A percentile compares a stretch with the other conserved stretches of the same genome.
phyloP scores from a whole-genome alignment of 2,797 vertebrate genomes.

The Catharus ustulatus region DNA sequence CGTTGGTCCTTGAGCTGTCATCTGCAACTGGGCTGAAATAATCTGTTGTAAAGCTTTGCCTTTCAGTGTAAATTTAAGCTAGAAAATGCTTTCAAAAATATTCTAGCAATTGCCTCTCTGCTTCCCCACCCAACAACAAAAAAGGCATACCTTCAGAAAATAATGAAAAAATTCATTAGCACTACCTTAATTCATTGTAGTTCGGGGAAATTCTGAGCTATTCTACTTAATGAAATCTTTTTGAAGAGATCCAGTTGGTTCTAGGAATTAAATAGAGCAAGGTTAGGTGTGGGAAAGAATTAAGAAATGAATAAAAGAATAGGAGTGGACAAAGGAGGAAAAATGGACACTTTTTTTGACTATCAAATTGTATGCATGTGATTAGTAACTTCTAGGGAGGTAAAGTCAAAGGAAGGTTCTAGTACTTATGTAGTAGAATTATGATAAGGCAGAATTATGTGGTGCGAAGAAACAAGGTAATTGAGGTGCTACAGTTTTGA shows the following conservation, averaged over 20 bases:
- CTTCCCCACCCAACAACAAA: rapidly evolving
- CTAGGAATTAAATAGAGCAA: neutral
- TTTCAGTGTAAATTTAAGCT: neutral
- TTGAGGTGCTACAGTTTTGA: neutral
- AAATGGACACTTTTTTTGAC: rapidly evolving
- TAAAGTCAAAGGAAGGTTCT: neutral
- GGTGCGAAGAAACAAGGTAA: neutral
- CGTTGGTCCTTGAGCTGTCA: neutral
- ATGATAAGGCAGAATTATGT: neutral
- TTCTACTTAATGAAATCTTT: neutral
- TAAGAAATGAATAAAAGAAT: neutral
- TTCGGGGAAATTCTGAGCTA: neutral
- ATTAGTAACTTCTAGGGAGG: neutral
- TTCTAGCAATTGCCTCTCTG: rapidly evolving
- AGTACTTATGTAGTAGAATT: neutral
- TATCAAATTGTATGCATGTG: neutral
- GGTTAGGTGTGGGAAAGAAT: neutral
- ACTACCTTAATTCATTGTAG: too few species aligned
- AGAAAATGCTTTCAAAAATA: neutral
- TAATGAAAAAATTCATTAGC: neutral
- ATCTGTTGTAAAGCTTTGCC: neutral
- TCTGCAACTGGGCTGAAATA: neutral
- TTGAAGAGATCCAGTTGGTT: neutral
- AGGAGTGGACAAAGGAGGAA: neutral
- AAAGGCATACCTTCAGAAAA: neutral